These are phyloP conservation scores for Hycleus cichorii DNA, from an alignment of 1,140 invertebrate genomes.

Conservation along the genomic window DNA sequence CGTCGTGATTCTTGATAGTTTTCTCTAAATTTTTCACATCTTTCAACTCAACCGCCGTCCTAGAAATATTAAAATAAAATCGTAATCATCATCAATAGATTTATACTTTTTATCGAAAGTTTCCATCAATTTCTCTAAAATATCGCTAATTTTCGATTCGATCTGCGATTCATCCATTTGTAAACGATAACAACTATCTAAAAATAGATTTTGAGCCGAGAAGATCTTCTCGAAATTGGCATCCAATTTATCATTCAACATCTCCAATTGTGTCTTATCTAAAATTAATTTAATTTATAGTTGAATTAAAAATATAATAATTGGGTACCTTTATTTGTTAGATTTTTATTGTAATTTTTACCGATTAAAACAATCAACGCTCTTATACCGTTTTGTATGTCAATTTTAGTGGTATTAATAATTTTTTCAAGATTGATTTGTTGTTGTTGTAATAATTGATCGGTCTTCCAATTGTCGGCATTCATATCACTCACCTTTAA, in stretches of 20 bases:
- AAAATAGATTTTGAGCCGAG: constrained; percentile 49
- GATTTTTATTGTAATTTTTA: constrained; percentile 26
- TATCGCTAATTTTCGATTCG: constrained; percentile 47
- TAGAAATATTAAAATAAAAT: constrained; percentile 12
- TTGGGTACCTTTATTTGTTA: background rate
- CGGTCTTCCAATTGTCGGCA: constrained; percentile 44
- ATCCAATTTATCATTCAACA: constrained; percentile 36
- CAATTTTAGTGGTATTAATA: constrained; percentile 47
- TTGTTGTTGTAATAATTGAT: constrained; percentile 42
- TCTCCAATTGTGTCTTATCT: constrained; percentile 15
- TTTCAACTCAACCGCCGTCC: constrained; percentile 28
- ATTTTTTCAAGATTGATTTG: constrained; percentile 44
- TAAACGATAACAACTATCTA: constrained; percentile 51
- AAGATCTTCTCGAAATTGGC: constrained; percentile 47
- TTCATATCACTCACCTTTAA: constrained; percentile 50
- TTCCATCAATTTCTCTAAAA: constrained; percentile 51
- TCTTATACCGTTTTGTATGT: constrained; percentile 48
- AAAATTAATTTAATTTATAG: background rate
- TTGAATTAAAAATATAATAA: background rate
- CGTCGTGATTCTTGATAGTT: constrained; percentile 31
- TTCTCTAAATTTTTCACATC: constrained; percentile 35
- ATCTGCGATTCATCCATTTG: constrained; percentile 51
- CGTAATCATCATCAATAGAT: background rate
- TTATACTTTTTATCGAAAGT: constrained; percentile 49
- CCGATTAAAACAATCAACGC: constrained; percentile 41